A percentile compares a stretch with the other conserved stretches of the same genome.
Evolutionary conservation across 2,888 invertebrate genomes (phyloP).

Genomic region (Proisotoma minuta): DNA sequence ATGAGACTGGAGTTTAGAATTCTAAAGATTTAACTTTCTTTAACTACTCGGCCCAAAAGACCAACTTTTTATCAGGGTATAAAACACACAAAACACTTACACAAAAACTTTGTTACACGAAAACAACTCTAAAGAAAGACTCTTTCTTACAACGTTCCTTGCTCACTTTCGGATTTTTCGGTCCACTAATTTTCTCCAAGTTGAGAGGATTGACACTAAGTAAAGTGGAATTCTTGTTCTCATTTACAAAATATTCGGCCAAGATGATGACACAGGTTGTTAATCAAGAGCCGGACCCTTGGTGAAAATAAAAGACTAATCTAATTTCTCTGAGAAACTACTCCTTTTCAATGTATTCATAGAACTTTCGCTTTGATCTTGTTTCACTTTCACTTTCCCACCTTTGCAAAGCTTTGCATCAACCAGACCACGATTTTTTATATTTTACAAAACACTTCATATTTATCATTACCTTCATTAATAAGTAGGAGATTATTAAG

Average conservation of each 20-base stretch:
- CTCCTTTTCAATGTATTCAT: neutral
- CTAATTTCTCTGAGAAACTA: neutral
- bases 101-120: neutral
- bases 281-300: neutral
- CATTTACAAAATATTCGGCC: neutral
- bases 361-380: too few relatives aligned
- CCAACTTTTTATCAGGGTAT: conserved; percentile 5
- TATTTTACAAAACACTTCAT: too few relatives aligned
- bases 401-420: too few relatives aligned
- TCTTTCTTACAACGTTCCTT: neutral
- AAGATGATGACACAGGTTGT: neutral
- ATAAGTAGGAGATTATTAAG: too few relatives aligned
- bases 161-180: neutral
- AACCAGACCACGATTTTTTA: too few relatives aligned
- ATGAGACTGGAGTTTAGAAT: neutral
- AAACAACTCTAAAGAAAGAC: neutral
- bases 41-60: neutral
- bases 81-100: conserved; percentile 3
- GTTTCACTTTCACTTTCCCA: too few relatives aligned
- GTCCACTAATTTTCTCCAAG: neutral
- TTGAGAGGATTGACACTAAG: neutral
- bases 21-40: conserved; percentile 5
- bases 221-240: neutral
- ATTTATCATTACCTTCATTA: too few relatives aligned
- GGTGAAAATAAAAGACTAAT: conserved; percentile 5